Base-by-base conservation (phyloP, 2,797 vertebrate species). In the Morelia viridis region DNA sequence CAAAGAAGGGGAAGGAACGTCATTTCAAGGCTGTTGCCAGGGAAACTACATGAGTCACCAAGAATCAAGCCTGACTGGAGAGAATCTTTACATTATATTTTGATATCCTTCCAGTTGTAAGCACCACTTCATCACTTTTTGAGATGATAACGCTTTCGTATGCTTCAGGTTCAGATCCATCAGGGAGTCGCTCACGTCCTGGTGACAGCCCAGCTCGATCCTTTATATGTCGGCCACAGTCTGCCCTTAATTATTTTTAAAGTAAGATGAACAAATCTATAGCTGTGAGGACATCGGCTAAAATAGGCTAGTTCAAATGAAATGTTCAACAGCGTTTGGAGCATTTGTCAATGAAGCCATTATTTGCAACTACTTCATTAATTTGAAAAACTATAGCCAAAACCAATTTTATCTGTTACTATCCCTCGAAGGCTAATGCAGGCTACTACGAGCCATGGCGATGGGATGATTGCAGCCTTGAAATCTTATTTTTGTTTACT, bases 101-200 rank as follows among this genome's bases (percentile, higher is more conserved):
- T 76, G 9, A 41, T 76, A 76, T 87, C 71, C 83, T 92, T 58
- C 89, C 76, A 64, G 58, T 86, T 4, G 31, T 28, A 87, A 53
- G 50, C 89, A 93, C 8, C 68, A 93, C 2, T 0, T 88, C 91
- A 94, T 64, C 12, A 15, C 19, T 94, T 93, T 41, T 95, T 91
- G 89, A 93, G 87, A 95, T 86, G 31, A 31, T 11, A 93, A 41
- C 88, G 50, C n/a, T 87, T 57, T 84, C 22, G 89, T 94, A 50
- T 91, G 90, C 89, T 92, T 92, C 58, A 93, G 58, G 90, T 92
- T 87, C 53, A 90, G 61, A 0, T 0, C 12, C 93, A 91, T 90
- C 92, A 91, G 58, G 94, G 91, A 57, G 64, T 76, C 85, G 93
- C 91, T 93, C 62, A 92, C 94, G 46, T 50, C 53, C 56, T 94